Evolutionary conservation across 2,797 vertebrate genomes (phyloP).

Genomic region (Leontopithecus rosalia): DNA sequence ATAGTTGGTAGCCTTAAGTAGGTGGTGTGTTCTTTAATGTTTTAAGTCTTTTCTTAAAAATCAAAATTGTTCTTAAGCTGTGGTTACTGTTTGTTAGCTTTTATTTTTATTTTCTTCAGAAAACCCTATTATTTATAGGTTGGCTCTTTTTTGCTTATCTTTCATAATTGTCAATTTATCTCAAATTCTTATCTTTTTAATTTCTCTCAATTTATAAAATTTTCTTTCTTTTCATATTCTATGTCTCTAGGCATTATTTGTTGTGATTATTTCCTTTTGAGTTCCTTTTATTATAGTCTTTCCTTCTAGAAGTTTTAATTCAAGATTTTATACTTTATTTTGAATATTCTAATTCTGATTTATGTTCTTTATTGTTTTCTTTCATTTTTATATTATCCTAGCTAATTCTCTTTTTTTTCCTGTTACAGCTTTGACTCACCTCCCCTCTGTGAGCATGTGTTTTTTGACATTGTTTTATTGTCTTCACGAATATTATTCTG

Average conservation of each 20-base stretch:
- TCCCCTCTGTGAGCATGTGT: background rate
- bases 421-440: background rate
- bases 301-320: background rate
- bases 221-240: background rate
- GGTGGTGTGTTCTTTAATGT: background rate
- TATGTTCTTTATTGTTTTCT: background rate
- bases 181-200: background rate
- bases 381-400: background rate
- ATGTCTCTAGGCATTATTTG: background rate
- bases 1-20: background rate
- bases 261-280: background rate
- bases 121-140: background rate
- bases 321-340: background rate
- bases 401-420: background rate
- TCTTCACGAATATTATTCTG: background rate
- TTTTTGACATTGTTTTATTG: background rate
- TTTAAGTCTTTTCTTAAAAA: slow-evolving; percentile 12
- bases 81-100: background rate
- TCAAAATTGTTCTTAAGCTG: background rate
- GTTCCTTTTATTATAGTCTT: background rate
- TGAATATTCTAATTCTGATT: background rate
- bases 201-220: background rate
- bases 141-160: background rate
- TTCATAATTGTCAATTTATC: background rate
- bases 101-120: slow-evolving; percentile 27